Evolutionary conservation across 2,797 vertebrate species (phyloP).

Genomic region (Loriculus beryllinus): DNA sequence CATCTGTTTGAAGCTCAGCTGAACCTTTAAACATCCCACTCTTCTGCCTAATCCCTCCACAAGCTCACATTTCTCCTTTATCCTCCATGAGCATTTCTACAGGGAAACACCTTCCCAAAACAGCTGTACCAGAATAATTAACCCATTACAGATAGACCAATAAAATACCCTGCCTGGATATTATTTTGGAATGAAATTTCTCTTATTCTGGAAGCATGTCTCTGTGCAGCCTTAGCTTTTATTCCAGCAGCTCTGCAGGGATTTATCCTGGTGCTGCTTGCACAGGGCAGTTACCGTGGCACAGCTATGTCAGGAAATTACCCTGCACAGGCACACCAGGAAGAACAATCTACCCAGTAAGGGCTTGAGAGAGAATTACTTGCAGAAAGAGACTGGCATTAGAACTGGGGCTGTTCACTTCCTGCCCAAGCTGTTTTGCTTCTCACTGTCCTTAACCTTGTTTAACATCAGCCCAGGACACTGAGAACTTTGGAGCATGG

Average conservation of each 20-base stretch:
- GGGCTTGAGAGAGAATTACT: neutral
- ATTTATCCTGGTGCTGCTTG: neutral
- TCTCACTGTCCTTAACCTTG: neutral
- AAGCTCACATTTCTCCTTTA: slow-evolving; percentile 34
- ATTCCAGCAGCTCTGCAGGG: neutral
- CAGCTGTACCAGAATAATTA: slow-evolving; percentile 34
- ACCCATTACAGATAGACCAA: neutral
- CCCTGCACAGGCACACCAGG: neutral
- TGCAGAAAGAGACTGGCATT: neutral
- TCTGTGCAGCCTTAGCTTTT: neutral
- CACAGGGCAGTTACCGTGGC: neutral
- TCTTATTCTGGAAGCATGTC: neutral
- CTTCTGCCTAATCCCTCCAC: slow-evolving; percentile 18
- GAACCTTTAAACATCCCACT: slow-evolving; percentile 20
- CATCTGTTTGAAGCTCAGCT: slow-evolving; percentile 27
- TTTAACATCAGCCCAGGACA: neutral
- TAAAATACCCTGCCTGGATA: neutral
- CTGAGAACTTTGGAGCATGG: neutral
- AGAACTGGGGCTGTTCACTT: neutral
- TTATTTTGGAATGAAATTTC: neutral
- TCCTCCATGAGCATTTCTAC: neutral
- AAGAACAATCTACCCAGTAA: neutral
- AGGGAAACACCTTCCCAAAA: slow-evolving; percentile 45
- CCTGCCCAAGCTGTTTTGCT: neutral
- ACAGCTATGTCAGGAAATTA: neutral